Percentiles rank a stretch among this genome's conserved stretches.
Evolutionary conservation across 2,888 invertebrate species (phyloP).

Genomic region (Lasioglossum marginatum): DNA sequence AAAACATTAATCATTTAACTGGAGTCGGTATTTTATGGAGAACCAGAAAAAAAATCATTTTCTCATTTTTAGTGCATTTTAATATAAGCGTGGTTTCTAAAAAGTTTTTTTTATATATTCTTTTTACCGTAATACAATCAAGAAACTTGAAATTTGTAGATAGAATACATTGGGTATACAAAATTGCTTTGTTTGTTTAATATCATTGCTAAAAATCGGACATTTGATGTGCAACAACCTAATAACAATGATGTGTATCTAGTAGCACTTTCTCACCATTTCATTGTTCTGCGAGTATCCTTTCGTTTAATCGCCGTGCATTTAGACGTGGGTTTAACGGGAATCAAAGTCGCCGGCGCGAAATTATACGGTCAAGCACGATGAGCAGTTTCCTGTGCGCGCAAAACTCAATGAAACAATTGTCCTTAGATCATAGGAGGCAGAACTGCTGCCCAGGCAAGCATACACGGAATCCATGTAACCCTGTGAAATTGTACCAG

Average conservation of each 20-base stretch:
- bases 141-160: no score
- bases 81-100: no score
- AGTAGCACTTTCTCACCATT: background rate
- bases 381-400: background rate
- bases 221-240: no score
- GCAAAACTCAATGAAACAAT: slow-evolving; percentile 33
- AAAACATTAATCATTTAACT: no score
- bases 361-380: background rate
- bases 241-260: background rate
- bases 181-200: no score
- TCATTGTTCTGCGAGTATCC: background rate
- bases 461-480: background rate
- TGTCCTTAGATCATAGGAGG: slow-evolving; percentile 33
- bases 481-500: slow-evolving; percentile 19
- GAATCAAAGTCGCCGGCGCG: background rate
- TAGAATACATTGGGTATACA: no score
- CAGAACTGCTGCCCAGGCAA: background rate
- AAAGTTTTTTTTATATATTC: no score
- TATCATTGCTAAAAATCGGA: no score
- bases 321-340: background rate
- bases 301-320: background rate
- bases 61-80: no score
- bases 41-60: no score
- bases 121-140: no score
- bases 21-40: no score